Percentiles rank a stretch among this genome's conserved stretches.
Conservation (phyloP, 2,797 vertebrate genomes). For the Morus bassanus region DNA sequence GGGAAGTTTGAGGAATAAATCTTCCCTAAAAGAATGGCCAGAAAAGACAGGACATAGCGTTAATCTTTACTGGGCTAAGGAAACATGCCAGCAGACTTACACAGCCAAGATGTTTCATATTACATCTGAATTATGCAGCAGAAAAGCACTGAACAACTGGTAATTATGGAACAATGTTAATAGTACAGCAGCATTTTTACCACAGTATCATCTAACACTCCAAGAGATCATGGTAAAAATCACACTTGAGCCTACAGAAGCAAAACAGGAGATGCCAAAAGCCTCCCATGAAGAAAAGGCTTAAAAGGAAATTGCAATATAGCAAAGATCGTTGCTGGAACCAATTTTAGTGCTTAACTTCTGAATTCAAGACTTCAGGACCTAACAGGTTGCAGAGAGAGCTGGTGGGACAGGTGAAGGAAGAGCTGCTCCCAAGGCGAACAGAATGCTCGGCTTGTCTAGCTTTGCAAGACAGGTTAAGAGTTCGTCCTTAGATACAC, state of each 20-base stretch:
- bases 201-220: not conserved
- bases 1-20: not conserved
- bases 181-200: constrained; percentile 3
- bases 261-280: not conserved
- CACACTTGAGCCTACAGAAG: not conserved
- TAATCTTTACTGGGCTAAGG: not conserved
- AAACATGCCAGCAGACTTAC: not conserved
- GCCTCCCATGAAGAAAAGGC: not conserved
- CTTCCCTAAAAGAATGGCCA: not conserved
- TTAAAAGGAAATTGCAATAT: not conserved
- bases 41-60: not conserved
- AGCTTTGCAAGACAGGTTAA: not conserved
- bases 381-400: not conserved
- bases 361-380: not conserved
- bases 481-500: not conserved
- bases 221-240: not conserved
- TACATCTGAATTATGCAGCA: constrained; percentile 34
- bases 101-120: constrained; percentile 16
- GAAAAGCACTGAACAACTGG: not conserved
- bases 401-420: not conserved
- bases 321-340: not conserved
- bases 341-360: not conserved
- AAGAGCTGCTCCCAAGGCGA: not conserved
- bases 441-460: not conserved
- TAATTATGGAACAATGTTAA: constrained; percentile 23